These are phyloP conservation scores for Cavia aperea DNA, from an alignment of 2,113 vertebrate species.

Conservation along the genomic window DNA sequence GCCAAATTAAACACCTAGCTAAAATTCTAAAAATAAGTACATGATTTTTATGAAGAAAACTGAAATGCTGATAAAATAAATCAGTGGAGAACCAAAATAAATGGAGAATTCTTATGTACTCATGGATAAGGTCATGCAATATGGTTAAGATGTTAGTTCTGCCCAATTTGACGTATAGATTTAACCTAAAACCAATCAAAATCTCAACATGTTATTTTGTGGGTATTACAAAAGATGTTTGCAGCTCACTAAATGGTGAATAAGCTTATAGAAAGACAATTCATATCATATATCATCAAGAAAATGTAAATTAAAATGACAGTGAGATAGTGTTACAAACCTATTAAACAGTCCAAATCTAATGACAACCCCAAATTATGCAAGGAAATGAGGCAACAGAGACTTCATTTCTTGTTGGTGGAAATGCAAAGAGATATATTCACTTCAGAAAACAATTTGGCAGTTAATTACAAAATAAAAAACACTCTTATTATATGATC, in stretches of 20 bases:
- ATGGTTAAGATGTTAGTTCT: neutral
- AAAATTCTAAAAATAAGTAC: neutral
- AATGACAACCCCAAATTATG: neutral
- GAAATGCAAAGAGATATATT: neutral
- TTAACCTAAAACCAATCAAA: neutral
- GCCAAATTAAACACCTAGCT: neutral
- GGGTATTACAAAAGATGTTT: neutral
- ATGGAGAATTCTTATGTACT: neutral
- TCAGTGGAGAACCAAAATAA: neutral
- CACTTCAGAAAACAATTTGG: neutral
- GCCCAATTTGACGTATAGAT: neutral
- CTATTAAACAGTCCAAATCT: neutral
- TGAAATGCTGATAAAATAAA: neutral
- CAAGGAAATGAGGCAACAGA: neutral
- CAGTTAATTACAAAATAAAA: neutral
- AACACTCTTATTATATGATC: neutral
- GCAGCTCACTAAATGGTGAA: neutral
- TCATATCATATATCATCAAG: neutral
- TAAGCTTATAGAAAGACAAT: neutral
- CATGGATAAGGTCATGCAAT: too few species aligned
- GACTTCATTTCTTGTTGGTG: neutral
- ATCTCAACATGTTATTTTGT: neutral
- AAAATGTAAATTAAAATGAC: neutral
- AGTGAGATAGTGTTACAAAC: neutral
- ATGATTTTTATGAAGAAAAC: neutral